Base-by-base conservation (phyloP, 2,888 invertebrate genomes). In the Dinocampus coccinellae region DNA sequence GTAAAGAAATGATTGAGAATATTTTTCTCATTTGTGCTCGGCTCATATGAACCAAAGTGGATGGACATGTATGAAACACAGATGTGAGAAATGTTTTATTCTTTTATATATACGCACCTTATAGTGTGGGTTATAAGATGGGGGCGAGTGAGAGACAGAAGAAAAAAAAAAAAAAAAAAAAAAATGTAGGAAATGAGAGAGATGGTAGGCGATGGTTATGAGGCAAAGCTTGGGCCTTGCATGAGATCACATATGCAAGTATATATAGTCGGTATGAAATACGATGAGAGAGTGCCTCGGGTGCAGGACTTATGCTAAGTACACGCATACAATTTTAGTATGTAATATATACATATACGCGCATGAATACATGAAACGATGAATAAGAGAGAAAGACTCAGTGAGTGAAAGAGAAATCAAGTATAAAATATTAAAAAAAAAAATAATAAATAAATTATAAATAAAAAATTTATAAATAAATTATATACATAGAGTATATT, bases 271-370 rank as follows among this genome's bases (percentile, higher is more conserved):
- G 77, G 81, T 76, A 82, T 85, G 84, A 85, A 86, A 85, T 86
- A 86, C 84, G 85, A 86, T 84, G 85, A 83, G 84, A 85, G 84
- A 86, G 80, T 80, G 84, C 85, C 84, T 82, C 82, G 82, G 85
- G 85, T 85, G 80, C 80, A 80, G 82, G 85, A 82, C 85, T 84
- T 84, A 85, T 85, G 85, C 84, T 84, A 86, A 85, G 83, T 84
- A 82, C 84, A 81, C 81, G 81, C 80, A 80, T 79, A 81, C 82
- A 47, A 42, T 42, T 58, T 13, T 39, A 16, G 34, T 39, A 11
- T 34, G 47, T 42, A 70, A 36, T 75, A 68, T 76, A 75, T 75
- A 76, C 72, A 72, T 7, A 47, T 36, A n/a, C 4, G 4, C 4
- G n/a, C 4, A 74, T 78, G 78, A 76, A 76, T 78, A 73, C 69